A percentile compares a stretch with the other conserved stretches of the same genome.
Conservation (phyloP, 2,113 vertebrate genomes). For the Bubo blakistoni region DNA sequence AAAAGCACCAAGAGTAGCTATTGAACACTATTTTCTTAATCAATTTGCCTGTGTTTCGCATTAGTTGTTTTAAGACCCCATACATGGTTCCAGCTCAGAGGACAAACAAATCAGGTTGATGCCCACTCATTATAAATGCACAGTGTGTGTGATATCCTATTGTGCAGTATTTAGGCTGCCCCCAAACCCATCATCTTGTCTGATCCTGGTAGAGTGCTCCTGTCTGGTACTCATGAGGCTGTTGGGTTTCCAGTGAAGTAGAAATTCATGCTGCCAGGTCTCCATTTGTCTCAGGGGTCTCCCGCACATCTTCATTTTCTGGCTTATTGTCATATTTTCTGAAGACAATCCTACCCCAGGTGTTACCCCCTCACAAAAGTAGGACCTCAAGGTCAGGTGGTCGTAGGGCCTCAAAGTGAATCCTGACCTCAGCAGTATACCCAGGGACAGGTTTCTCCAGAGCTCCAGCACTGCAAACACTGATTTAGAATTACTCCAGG, state of each 20-base stretch:
- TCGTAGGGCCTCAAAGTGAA: not conserved
- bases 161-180: not conserved
- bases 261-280: not conserved
- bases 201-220: not conserved
- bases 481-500: not conserved
- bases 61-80: not conserved
- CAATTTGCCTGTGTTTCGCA: not conserved
- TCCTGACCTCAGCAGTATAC: not conserved
- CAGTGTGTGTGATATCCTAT: not conserved
- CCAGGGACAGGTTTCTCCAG: not conserved
- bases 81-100: not conserved
- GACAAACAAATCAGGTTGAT: not conserved
- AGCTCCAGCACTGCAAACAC: not conserved
- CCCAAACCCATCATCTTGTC: not conserved
- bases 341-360: not conserved
- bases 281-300: accelerated
- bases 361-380: not conserved
- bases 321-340: not conserved
- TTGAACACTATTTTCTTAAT: not conserved
- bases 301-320: not conserved
- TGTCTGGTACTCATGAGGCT: not conserved
- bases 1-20: not conserved
- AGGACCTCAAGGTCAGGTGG: not conserved
- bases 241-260: not conserved
- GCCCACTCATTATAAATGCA: not conserved